Conservation (phyloP, 2,888 invertebrate species). For the Epistrophella euchroma region DNA sequence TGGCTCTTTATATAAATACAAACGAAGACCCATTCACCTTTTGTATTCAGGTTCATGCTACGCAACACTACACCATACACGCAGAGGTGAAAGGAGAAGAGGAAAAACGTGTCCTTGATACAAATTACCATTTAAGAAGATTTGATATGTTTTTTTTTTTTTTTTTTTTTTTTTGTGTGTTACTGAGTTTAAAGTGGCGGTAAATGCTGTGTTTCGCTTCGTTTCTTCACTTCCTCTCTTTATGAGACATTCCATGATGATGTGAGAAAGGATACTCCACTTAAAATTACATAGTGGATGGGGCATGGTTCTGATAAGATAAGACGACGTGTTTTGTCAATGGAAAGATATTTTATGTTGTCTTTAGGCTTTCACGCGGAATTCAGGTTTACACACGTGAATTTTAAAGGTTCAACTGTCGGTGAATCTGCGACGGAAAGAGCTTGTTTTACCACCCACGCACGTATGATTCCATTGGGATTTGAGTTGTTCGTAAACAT, state of each 20-base stretch:
- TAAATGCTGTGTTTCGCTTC: conserved; percentile 46
- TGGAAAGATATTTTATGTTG: conserved; percentile 62
- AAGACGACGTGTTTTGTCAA: conserved; percentile 51
- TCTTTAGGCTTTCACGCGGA: conserved; percentile 39
- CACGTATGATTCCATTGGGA: conserved; percentile 13
- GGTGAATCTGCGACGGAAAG: not conserved
- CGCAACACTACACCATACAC: not conserved
- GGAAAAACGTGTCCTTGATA: conserved; percentile 68
- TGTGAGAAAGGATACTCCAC: conserved; percentile 59
- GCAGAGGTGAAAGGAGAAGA: conserved; percentile 13
- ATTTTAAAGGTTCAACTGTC: not conserved
- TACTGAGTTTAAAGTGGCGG: conserved; percentile 46
- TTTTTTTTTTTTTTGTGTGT: conserved; percentile 1
- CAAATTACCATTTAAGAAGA: conserved; percentile 69
- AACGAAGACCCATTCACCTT: conserved; percentile 5
- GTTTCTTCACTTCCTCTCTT: conserved; percentile 5
- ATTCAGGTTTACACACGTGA: conserved; percentile 30
- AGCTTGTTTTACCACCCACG: not conserved
- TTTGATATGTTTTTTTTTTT: conserved; percentile 49
- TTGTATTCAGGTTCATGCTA: not conserved
- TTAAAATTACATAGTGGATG: conserved; percentile 29
- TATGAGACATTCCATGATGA: conserved; percentile 50
- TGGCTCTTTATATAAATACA: not conserved
- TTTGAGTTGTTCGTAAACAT: not conserved
- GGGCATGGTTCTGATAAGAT: conserved; percentile 49